Evolutionary conservation across 2,113 vertebrate genomes (phyloP).

Genomic region (Tiliqua scincoides): DNA sequence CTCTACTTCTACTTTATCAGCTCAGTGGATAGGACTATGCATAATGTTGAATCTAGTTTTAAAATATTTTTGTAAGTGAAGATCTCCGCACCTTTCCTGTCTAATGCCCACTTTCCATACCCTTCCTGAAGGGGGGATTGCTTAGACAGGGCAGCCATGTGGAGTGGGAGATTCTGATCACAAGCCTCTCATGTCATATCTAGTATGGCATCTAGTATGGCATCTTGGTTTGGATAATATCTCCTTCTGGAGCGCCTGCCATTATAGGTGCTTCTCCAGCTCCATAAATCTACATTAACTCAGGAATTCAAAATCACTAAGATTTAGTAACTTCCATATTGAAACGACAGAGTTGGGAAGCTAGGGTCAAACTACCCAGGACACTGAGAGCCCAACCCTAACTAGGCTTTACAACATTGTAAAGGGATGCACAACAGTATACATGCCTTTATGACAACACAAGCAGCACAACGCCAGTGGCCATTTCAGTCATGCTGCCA

Average conservation of each 20-base stretch:
- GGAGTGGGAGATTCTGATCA: neutral
- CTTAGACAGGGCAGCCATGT: too few species aligned
- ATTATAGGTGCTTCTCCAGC: slow-evolving; percentile 75
- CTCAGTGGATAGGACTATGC: neutral
- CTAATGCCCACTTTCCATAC: neutral
- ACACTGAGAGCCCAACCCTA: too few species aligned
- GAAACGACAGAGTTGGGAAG: too few species aligned
- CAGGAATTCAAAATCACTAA: slow-evolving; percentile 83
- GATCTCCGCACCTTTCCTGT: neutral
- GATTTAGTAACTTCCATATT: slow-evolving; percentile 62
- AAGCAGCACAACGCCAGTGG: too few species aligned
- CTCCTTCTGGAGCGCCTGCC: slow-evolving; percentile 78
- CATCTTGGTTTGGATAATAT: slow-evolving; percentile 85
- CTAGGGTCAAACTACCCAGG: too few species aligned
- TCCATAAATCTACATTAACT: slow-evolving; percentile 84
- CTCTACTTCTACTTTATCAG: neutral
- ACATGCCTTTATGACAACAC: too few species aligned
- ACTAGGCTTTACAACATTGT: too few species aligned
- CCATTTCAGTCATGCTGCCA: too few species aligned
- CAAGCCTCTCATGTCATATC: neutral
- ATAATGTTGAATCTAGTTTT: neutral
- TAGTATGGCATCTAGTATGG: slow-evolving; percentile 56
- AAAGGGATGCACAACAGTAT: too few species aligned
- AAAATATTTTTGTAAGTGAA: too few species aligned
- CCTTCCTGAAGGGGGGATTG: neutral